Base-by-base conservation (phyloP, 2,113 vertebrate genomes). In the Ranitomeya imitator region DNA sequence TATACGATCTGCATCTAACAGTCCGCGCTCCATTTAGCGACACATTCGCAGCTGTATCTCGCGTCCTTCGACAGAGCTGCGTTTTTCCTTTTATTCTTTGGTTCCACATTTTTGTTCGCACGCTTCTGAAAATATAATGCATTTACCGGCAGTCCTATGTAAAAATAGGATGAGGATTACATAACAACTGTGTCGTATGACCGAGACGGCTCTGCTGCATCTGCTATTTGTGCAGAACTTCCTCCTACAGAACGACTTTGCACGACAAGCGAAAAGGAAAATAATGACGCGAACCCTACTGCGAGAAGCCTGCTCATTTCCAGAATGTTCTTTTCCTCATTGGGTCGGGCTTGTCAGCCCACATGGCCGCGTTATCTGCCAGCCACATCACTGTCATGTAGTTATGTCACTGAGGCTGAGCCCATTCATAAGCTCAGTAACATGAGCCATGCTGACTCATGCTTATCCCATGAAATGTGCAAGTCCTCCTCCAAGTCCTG, bases 381-480 rank as follows among this genome's bases (percentile, higher is more conserved):
- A 63, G 51, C 73, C 74, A 65, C 57, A 45, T 78, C 54, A 10
- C 54, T 60, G 69, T 37, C 65, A 85, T 57, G 19, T 16, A 54
- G 52, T 81, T 81, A 80, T 71, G 78, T 87, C 63, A 81, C 78
- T 63, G 23, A 67, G 23, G 19, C 76, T 69, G n/a, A 80, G 21
- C 45, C 79, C 86, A 87, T 87, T 87, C 78, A 87, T 73, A 73
- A 87, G 51, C 52, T 37, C n/a, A 13, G 86, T 71, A 71, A 87
- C 63, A 10, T 11, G 18, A 87, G 63, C 65, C 78, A 9, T 87
- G 86, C 86, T 87, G 86, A 87, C 86, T 87, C 86, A 87, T 87
- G 86, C 86, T 87, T 87, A 87, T 87, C 16, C 9, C 37, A 57
- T 14, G 26, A 87, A 87, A 81, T 81, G 37, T 19, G 37, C 11